phyloP scores from a whole-genome alignment of 2,888 invertebrate genomes.

The Sisyra nigra region DNA sequence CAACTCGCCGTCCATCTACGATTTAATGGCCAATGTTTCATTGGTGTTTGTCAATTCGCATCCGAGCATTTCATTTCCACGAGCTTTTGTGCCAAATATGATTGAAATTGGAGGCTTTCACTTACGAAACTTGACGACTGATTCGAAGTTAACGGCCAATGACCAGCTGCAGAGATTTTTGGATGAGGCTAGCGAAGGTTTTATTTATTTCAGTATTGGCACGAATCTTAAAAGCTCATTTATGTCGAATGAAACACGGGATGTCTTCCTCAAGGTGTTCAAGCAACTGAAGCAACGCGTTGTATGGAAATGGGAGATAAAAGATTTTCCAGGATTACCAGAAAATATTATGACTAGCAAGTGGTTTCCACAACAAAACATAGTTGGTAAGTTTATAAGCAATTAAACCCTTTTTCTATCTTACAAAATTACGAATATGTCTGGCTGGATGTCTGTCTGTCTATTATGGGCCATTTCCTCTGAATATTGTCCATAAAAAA shows the following conservation, averaged over 20 bases:
- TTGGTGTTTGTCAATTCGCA: conserved; percentile 19
- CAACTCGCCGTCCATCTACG: conserved; percentile 12
- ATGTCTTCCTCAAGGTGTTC: conserved; percentile 7
- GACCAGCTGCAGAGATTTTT: conserved; percentile 18
- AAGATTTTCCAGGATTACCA: conserved; percentile 21
- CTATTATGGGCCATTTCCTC: too few relatives aligned
- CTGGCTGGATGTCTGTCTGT: too few relatives aligned
- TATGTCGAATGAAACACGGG: conserved; percentile 16
- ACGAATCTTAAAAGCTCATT: conserved; percentile 19
- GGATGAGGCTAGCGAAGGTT: conserved; percentile 19
- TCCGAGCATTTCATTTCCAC: conserved; percentile 25
- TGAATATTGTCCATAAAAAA: too few relatives aligned
- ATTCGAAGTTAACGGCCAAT: conserved; percentile 5
- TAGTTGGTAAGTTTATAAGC: conserved; percentile 14
- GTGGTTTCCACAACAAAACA: conserved; percentile 29
- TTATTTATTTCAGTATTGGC: conserved; percentile 23
- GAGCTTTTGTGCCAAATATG: conserved; percentile 34
- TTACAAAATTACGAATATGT: too few relatives aligned
- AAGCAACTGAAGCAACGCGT: conserved; percentile 18
- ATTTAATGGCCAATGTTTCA: conserved; percentile 14
- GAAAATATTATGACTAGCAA: conserved; percentile 25
- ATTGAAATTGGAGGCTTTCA: conserved; percentile 21
- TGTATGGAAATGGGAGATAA: conserved; percentile 34
- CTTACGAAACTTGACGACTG: conserved; percentile 12
- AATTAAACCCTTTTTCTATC: too few relatives aligned